These are phyloP conservation scores for Phalera bucephala DNA, from an alignment of 2,888 invertebrate species.

Conservation along the genomic window DNA sequence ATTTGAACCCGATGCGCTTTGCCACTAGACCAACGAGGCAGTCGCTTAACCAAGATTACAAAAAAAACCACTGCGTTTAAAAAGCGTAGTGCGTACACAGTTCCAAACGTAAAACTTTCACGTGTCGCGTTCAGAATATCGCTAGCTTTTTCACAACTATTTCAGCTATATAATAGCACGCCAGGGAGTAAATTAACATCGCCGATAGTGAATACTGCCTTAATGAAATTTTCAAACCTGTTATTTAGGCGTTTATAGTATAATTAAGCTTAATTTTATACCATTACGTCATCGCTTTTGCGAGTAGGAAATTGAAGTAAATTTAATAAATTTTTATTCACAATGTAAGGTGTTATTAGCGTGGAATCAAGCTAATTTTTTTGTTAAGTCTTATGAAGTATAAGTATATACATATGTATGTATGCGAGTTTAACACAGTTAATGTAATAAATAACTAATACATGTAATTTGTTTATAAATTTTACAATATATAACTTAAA, in stretches of 20 bases:
- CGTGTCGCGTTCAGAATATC: slow-evolving; percentile 32
- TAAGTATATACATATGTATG: too few species aligned
- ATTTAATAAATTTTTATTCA: slow-evolving; percentile 2
- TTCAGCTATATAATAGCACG: slow-evolving; percentile 27
- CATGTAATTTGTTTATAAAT: too few species aligned
- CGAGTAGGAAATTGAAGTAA: background rate
- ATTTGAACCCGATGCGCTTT: too few species aligned
- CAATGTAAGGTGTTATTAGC: background rate
- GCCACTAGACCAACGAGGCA: too few species aligned
- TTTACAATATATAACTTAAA: too few species aligned
- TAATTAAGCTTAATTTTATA: slow-evolving; percentile 10
- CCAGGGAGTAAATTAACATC: slow-evolving; percentile 25
- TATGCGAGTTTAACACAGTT: too few species aligned
- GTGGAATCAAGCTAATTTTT: too few species aligned
- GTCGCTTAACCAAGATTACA: too few species aligned
- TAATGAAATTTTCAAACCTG: slow-evolving; percentile 19
- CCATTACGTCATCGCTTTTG: slow-evolving; percentile 5
- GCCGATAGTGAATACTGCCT: slow-evolving; percentile 21
- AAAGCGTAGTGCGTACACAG: slow-evolving; percentile 16
- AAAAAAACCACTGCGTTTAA: slow-evolving; percentile 1
- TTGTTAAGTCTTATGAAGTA: too few species aligned
- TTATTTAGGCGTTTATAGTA: slow-evolving; percentile 12
- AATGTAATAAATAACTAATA: too few species aligned
- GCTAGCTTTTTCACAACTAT: slow-evolving; percentile 30
- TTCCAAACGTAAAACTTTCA: slow-evolving; percentile 22